Evolutionary conservation across 2,113 vertebrate genomes (phyloP).

Genomic region (Orycteropus afer): DNA sequence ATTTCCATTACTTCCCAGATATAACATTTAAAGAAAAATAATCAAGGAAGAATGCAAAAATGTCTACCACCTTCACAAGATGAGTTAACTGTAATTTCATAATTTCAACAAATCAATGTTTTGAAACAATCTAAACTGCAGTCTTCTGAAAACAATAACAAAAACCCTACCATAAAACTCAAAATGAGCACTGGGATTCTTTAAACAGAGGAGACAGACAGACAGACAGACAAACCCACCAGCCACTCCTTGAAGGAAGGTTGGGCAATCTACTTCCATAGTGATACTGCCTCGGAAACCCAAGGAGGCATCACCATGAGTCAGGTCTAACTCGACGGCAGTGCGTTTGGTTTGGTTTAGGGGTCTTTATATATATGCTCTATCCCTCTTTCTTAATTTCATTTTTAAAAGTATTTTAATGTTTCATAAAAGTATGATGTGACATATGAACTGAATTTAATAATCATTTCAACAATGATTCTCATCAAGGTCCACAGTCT

Average conservation of each 20-base stretch:
- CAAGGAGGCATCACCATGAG: no score
- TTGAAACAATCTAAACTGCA: slow-evolving; percentile 33
- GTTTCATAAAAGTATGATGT: background rate
- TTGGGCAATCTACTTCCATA: no score
- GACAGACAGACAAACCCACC: background rate
- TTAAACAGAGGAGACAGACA: background rate
- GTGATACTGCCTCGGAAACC: no score
- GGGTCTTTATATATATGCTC: background rate
- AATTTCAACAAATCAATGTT: slow-evolving; percentile 45
- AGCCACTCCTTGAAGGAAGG: no score
- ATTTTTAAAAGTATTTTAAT: slow-evolving; percentile 37
- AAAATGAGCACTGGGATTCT: background rate
- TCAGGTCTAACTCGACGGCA: no score
- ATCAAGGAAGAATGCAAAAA: background rate
- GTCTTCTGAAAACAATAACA: slow-evolving; percentile 30
- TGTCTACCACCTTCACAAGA: background rate
- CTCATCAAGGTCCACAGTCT: background rate
- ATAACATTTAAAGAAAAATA: background rate
- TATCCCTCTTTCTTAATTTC: background rate
- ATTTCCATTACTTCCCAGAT: background rate
- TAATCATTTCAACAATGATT: slow-evolving; percentile 18
- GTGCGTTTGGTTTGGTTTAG: no score
- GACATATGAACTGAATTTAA: slow-evolving; percentile 20
- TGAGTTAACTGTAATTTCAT: background rate
- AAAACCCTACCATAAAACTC: slow-evolving; percentile 9